Conservation (phyloP, 2,113 vertebrate species). For the Oreotragus oreotragus region DNA sequence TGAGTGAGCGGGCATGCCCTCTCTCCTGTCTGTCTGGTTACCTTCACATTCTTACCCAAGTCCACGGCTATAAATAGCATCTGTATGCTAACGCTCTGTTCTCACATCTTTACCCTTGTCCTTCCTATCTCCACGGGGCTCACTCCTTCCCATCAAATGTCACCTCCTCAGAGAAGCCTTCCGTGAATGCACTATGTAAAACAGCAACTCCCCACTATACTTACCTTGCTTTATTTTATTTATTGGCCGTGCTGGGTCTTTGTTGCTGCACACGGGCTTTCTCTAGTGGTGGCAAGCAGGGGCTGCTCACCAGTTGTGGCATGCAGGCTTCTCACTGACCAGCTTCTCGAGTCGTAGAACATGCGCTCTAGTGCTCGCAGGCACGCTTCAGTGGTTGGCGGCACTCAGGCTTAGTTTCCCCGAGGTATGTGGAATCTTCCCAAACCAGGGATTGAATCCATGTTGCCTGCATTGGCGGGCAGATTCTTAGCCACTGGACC, state of each 20-base stretch:
- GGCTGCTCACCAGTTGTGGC: neutral
- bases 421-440: neutral
- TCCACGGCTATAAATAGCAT: no score
- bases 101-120: neutral
- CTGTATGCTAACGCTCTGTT: rapidly evolving
- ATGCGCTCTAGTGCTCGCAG: neutral
- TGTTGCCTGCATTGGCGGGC: neutral
- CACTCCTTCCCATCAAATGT: neutral
- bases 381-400: neutral
- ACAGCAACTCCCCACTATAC: neutral
- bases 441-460: neutral
- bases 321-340: neutral
- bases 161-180: neutral
- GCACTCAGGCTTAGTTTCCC: neutral
- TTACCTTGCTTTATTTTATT: neutral
- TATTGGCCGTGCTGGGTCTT: neutral
- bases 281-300: neutral
- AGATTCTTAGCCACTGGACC: neutral
- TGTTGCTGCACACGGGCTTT: neutral
- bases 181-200: neutral
- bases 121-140: neutral
- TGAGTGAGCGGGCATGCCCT: neutral
- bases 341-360: neutral
- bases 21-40: neutral
- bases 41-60: neutral